Conservation (phyloP, 2,888 invertebrate species). For the Morpho deidamia region DNA sequence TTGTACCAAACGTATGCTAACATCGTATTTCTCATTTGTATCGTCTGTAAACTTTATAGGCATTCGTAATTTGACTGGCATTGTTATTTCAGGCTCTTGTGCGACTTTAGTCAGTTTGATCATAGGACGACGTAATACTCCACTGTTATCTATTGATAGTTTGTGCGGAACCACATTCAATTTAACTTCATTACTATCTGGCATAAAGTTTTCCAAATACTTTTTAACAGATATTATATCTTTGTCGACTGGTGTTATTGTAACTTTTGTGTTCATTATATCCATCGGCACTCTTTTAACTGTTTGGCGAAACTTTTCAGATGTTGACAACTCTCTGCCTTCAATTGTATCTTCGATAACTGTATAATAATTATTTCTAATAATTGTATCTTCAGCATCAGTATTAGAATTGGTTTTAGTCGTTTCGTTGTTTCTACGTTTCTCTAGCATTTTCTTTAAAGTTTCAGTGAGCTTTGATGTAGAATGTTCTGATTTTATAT, state of each 20-base stretch:
- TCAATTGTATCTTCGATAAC: too few relatives aligned
- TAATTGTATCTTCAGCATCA: background rate
- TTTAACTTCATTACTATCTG: slow-evolving; percentile 35
- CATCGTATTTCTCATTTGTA: slow-evolving; percentile 27
- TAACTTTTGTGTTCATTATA: slow-evolving; percentile 27
- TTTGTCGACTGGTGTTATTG: slow-evolving; percentile 32
- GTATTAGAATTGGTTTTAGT: background rate
- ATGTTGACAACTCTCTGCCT: slow-evolving; percentile 6
- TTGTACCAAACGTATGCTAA: slow-evolving; percentile 39
- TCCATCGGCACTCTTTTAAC: slow-evolving; percentile 40
- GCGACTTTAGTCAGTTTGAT: slow-evolving; percentile 50
- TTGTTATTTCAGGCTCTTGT: slow-evolving; percentile 4
- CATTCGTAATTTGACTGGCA: slow-evolving; percentile 34
- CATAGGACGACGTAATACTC: slow-evolving; percentile 12
- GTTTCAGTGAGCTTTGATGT: slow-evolving; percentile 56
- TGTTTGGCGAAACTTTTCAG: slow-evolving; percentile 38
- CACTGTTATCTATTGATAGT: background rate
- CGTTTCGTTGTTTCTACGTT: slow-evolving; percentile 34
- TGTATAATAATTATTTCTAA: too few relatives aligned
- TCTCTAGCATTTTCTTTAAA: slow-evolving; percentile 48
- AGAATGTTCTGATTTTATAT: slow-evolving; percentile 43
- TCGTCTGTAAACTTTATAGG: slow-evolving; percentile 43
- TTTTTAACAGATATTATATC: slow-evolving; percentile 48
- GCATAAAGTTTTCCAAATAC: slow-evolving; percentile 59
- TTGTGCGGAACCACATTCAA: slow-evolving; percentile 18